Evolutionary conservation across 2,888 invertebrate species (phyloP).

Genomic region (Cryptophagus acutangulus): DNA sequence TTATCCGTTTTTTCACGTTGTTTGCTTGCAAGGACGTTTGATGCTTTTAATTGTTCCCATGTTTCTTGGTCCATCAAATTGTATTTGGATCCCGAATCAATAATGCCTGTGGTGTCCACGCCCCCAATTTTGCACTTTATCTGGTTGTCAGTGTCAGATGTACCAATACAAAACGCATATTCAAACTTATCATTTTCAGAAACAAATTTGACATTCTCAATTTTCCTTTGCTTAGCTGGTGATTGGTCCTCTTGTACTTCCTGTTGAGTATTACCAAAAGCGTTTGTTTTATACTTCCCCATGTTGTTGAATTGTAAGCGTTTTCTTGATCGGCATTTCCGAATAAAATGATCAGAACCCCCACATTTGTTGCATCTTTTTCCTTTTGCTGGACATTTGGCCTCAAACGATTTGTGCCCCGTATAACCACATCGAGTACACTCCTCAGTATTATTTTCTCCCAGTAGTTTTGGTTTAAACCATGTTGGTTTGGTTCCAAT

Average conservation of each 20-base stretch:
- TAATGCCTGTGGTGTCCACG: constrained; percentile 16
- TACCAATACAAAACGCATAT: constrained; percentile 15
- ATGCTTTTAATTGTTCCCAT: constrained; percentile 18
- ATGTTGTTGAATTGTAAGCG: constrained; percentile 1
- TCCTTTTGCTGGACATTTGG: constrained; percentile 24
- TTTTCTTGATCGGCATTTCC: constrained; percentile 19
- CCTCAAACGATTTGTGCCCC: constrained; percentile 17
- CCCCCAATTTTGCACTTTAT: constrained; percentile 18
- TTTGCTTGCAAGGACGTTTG: constrained; percentile 8
- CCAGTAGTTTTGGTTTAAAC: no score
- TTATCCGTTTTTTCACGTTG: constrained; percentile 11
- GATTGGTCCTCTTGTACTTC: no score
- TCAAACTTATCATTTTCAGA: constrained; percentile 9
- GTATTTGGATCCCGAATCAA: constrained; percentile 24
- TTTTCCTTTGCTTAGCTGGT: neutral
- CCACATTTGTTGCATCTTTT: constrained; percentile 24
- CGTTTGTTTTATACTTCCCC: no score
- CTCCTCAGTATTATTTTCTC: no score
- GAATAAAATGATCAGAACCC: constrained; percentile 24
- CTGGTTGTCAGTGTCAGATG: constrained; percentile 14
- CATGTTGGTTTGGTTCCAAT: no score
- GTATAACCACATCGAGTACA: constrained; percentile 4
- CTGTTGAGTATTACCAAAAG: no score
- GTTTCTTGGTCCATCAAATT: constrained; percentile 20
- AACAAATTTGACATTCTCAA: no score